phyloP scores from a whole-genome alignment of 2,888 invertebrate species.

The Nowickia ferox region DNA sequence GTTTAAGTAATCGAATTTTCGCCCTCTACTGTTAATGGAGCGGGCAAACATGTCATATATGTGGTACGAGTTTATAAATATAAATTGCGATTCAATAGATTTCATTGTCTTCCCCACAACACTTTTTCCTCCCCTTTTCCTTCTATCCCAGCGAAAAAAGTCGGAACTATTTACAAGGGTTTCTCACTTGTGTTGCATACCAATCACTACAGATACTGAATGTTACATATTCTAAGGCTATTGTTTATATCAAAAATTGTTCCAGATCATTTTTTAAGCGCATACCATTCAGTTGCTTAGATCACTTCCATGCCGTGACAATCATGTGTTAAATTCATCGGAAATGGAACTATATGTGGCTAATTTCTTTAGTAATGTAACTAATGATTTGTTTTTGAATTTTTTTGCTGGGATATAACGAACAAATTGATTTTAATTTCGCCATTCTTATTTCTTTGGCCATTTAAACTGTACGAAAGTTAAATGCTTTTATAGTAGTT shows the following conservation, averaged over 20 bases:
- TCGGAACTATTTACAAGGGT: no score
- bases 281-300: no score
- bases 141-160: background rate
- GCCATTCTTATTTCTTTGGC: constrained; percentile 42
- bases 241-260: no score
- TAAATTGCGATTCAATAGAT: constrained; percentile 63
- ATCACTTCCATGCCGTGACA: no score
- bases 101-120: constrained; percentile 16
- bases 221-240: no score
- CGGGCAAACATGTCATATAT: background rate
- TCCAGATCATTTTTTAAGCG: no score
- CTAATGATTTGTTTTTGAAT: background rate
- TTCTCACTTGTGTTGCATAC: no score
- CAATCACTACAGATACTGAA: no score
- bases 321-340: no score
- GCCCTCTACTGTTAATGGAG: background rate
- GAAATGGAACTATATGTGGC: no score
- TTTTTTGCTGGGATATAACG: background rate
- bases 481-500: constrained; percentile 2
- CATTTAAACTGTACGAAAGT: constrained; percentile 16
- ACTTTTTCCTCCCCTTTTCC: background rate
- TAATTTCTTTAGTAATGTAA: no score
- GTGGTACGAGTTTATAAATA: constrained; percentile 23
- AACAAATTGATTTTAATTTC: constrained; percentile 14
- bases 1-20: no score